Conservation (phyloP, 30 jellyfish, hydroid and myxozoan species). For the Aurelia sp. region DNA sequence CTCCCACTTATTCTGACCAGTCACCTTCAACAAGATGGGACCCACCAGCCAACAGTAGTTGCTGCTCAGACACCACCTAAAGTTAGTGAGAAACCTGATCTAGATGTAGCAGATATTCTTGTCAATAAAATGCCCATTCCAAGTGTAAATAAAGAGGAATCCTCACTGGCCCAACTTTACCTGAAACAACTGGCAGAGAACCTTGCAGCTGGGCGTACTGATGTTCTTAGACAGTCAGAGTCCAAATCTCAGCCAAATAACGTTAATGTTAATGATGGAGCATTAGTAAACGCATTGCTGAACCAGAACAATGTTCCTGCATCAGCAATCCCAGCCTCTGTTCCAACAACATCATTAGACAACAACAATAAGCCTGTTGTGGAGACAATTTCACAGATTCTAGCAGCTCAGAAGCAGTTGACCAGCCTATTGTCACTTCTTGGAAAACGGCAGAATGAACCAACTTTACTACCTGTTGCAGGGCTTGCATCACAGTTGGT, state of each 20-base stretch:
- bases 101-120: constrained; percentile 95
- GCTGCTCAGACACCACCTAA: constrained; percentile 64
- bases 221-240: constrained; percentile 37
- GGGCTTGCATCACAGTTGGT: constrained; percentile 66
- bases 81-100: constrained; percentile 88
- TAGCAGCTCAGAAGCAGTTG: constrained; percentile 82
- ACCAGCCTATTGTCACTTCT: constrained; percentile 67
- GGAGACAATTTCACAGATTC: constrained; percentile 67
- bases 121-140: constrained; percentile 98
- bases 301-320: constrained; percentile 20
- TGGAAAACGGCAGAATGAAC: constrained; percentile 59
- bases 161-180: constrained; percentile 83
- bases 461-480: constrained; percentile 52
- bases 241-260: constrained; percentile 3
- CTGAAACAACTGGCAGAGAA: constrained; percentile 83
- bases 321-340: constrained; percentile 10
- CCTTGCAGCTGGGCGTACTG: constrained; percentile 59
- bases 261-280: constrained; percentile 10
- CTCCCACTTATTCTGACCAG: constrained; percentile 75
- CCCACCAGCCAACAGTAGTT: constrained; percentile 41
- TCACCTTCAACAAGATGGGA: constrained; percentile 41
- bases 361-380: constrained; percentile 55
- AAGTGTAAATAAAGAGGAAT: constrained; percentile 82
- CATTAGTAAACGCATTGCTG: constrained; percentile 32
- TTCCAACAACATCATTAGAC: constrained; percentile 20